Conservation (phyloP, 30 jellyfish, hydroid and myxozoan genomes). For the Clytia hemisphaerica region DNA sequence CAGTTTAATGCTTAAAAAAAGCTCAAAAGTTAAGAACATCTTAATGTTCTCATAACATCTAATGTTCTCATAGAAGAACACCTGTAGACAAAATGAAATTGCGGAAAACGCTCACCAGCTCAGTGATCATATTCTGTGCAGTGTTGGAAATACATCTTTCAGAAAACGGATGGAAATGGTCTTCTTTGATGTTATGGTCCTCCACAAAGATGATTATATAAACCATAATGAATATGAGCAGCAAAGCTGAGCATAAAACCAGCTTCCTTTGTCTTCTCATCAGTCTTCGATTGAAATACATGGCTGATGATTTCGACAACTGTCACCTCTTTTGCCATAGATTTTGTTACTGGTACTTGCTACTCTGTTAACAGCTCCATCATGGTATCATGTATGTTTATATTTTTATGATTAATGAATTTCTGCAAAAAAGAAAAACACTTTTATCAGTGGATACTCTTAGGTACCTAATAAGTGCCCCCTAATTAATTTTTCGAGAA, state of each 20-base stretch:
- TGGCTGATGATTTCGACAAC: too few relatives aligned
- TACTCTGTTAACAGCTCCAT: too few relatives aligned
- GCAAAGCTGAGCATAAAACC: neutral
- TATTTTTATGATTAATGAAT: too few relatives aligned
- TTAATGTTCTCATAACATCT: neutral
- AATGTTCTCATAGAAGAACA: neutral
- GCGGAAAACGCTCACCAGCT: neutral
- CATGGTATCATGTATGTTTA: too few relatives aligned
- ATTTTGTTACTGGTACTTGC: too few relatives aligned
- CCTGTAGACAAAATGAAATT: neutral
- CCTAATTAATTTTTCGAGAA: too few relatives aligned
- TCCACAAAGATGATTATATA: neutral
- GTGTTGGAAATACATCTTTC: conserved; percentile 10
- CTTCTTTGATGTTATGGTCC: neutral
- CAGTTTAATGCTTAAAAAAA: too few relatives aligned
- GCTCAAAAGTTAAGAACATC: neutral
- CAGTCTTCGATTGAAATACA: conserved; percentile 2
- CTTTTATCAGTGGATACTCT: too few relatives aligned
- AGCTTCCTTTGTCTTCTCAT: conserved; percentile 1
- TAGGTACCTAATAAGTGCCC: too few relatives aligned
- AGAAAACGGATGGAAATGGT: conserved; percentile 13
- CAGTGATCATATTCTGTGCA: neutral
- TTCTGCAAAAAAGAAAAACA: too few relatives aligned
- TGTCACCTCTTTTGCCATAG: too few relatives aligned
- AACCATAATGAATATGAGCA: neutral